Evolutionary conservation across 2,888 invertebrate genomes (phyloP), one percentile per base, ranked within the genome.

Genomic region (Choreutis nemorana): DNA sequence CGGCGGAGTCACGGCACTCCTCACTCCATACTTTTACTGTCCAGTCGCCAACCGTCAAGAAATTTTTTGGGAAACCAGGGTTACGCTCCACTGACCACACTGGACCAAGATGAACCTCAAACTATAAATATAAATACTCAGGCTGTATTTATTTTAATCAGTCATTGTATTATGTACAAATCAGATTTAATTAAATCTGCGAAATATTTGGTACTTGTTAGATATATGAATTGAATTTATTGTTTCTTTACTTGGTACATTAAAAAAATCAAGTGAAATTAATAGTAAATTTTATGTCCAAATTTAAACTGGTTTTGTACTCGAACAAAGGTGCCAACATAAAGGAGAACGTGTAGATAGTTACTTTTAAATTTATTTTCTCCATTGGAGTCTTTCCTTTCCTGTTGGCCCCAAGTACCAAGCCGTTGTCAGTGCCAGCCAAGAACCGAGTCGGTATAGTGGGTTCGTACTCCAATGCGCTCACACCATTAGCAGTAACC

Each of bases 41-140:
- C 92, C 94, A 96, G 65, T 96, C 96, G 2, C 96, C 97, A 23
- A 97, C 88, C 1, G 94, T 91, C 33, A 97, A 73, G 64, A 97
- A 97, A 62, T 94, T 95, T 68, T 97, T 97, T 2, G 93, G 84
- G 68, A 94, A 95, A 14, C 87, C 89, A 0, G 96, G 93, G 75
- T 96, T 97, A 36, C 97, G 84, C 52, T 94, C 89, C 30, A 96
- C 75, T 3, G 91, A 85, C 54, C 89, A 85, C 2, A 97, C 89
- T 0, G 94, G 92, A 0, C 97, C 96, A 33, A 87, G 68, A 49
- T 94, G 93, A 5, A 89, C 83, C 9, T 67, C 60, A 48, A 83
- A 88, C 55, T 82, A n/a, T n/a, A n/a, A n/a, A n/a, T n/a, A n/a
- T n/a, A n/a, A n/a, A n/a, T n/a, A n/a, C n/a, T n/a, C n/a, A n/a